phyloP scores from a whole-genome alignment of 2,888 invertebrate species.

The Orthosia cruda region DNA sequence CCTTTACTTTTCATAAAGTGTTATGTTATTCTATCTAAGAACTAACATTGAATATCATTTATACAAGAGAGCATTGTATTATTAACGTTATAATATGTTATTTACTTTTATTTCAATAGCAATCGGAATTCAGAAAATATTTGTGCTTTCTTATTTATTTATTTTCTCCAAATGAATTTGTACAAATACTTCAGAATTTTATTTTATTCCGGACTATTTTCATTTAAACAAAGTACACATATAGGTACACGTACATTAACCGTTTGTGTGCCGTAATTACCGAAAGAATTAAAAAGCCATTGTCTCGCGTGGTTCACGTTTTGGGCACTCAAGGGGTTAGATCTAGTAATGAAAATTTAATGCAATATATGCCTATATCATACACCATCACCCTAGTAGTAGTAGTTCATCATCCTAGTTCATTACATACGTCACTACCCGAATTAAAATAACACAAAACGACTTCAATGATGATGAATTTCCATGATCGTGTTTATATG shows the following conservation, averaged over 20 bases:
- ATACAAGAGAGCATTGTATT: neutral
- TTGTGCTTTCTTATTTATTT: neutral
- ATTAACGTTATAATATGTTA: neutral
- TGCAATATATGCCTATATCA: too few relatives aligned
- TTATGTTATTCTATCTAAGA: slow-evolving; percentile 1
- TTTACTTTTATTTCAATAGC: neutral
- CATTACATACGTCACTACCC: too few relatives aligned
- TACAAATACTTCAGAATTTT: too few relatives aligned
- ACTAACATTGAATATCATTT: neutral
- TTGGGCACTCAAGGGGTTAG: too few relatives aligned
- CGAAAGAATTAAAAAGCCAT: too few relatives aligned
- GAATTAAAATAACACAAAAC: too few relatives aligned
- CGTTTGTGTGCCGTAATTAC: too few relatives aligned
- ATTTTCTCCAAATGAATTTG: neutral
- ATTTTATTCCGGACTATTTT: neutral
- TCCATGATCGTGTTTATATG: neutral
- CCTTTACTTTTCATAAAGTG: neutral
- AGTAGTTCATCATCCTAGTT: too few relatives aligned
- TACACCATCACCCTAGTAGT: too few relatives aligned
- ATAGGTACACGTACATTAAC: too few relatives aligned
- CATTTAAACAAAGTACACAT: neutral
- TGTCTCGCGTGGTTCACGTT: too few relatives aligned
- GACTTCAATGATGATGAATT: slow-evolving; percentile 1
- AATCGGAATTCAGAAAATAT: neutral
- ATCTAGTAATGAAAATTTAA: too few relatives aligned